Conservation (phyloP, 2,888 invertebrate genomes). For the Sesamia inferens region DNA sequence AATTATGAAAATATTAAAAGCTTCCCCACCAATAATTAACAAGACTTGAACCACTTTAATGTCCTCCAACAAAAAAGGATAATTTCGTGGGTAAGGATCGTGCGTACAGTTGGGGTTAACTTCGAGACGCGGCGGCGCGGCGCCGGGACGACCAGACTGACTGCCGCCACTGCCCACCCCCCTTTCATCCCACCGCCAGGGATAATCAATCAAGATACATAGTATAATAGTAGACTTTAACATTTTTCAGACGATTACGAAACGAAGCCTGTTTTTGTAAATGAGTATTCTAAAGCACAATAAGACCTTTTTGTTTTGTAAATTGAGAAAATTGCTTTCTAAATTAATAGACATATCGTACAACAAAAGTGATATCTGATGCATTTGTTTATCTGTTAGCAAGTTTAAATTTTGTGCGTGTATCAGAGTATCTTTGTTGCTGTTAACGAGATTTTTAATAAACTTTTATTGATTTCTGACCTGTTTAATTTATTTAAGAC, state of each 20-base stretch:
- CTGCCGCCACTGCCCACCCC: constrained; percentile 42
- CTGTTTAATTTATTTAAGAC: constrained; percentile 6
- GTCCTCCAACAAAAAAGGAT: constrained; percentile 10
- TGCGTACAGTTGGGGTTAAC: constrained; percentile 20
- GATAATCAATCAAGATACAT: constrained; percentile 52
- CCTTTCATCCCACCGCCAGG: neutral
- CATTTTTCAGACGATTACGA: constrained; percentile 16
- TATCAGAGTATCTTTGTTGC: constrained; percentile 6
- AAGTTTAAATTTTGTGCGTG: constrained; percentile 16
- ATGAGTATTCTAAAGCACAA: constrained; percentile 6
- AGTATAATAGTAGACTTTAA: constrained; percentile 11
- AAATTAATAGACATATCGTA: neutral
- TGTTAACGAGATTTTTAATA: neutral
- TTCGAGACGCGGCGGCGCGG: constrained; percentile 54
- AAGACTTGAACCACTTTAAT: neutral
- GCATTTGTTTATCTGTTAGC: constrained; percentile 12
- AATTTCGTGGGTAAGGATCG: constrained; percentile 1
- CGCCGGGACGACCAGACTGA: constrained; percentile 53
- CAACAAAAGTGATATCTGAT: neutral
- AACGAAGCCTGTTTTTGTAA: constrained; percentile 10
- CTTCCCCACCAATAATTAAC: neutral
- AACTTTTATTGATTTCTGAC: constrained; percentile 32
- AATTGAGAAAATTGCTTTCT: constrained; percentile 4
- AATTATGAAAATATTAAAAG: neutral
- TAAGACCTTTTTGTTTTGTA: constrained; percentile 12